A percentile compares a stretch with the other conserved stretches of the same genome.
Conservation (phyloP, 1,140 invertebrate species). For the Colletes gigas region DNA sequence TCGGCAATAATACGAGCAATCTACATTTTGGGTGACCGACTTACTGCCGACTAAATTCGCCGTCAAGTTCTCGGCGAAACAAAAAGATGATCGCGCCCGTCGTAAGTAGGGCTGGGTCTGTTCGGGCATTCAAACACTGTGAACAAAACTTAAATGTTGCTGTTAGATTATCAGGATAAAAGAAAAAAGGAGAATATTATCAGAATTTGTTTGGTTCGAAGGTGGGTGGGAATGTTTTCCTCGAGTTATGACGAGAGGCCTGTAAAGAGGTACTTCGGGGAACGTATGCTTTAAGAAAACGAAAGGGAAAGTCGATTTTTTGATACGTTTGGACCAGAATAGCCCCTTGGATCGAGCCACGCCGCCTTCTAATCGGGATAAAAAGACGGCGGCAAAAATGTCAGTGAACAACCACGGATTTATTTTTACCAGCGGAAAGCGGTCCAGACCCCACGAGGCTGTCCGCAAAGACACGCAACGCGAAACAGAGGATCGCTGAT, state of each 20-base stretch:
- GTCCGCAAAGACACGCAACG: not conserved
- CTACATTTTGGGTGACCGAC: constrained; percentile 51
- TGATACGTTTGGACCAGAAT: no score
- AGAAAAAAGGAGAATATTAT: no score
- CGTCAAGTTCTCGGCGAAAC: constrained; percentile 38
- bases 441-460: not conserved
- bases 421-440: constrained; percentile 43
- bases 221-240: no score
- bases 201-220: no score
- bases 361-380: not conserved
- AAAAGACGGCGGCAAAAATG: constrained; percentile 26
- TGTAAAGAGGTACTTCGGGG: no score
- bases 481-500: not conserved
- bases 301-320: no score
- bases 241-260: no score
- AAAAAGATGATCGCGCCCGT: constrained; percentile 1
- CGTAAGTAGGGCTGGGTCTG: not conserved
- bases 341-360: not conserved
- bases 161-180: no score
- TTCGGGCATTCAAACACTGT: no score
- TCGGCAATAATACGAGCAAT: constrained; percentile 36
- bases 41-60: constrained; percentile 50
- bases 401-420: constrained; percentile 15
- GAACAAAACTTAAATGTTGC: no score
- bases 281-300: no score